These are phyloP conservation scores for Sebastes kiyomatsui DNA, from an alignment of 2,797 vertebrate species.

Conservation along the genomic window DNA sequence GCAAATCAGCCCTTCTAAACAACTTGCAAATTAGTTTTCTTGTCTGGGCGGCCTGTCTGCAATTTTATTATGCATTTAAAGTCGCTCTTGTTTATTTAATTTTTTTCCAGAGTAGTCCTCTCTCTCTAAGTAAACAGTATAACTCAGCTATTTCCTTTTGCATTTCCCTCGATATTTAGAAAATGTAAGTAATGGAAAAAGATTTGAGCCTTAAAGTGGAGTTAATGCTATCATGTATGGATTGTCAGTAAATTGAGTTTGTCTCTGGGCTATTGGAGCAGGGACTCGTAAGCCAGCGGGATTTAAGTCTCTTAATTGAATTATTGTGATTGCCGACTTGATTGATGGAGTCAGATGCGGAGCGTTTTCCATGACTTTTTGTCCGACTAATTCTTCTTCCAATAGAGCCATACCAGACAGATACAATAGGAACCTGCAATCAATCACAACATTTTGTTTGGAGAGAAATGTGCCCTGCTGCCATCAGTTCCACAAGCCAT, in stretches of 20 bases:
- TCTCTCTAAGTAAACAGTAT: conserved; percentile 58
- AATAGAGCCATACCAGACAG: conserved; percentile 76
- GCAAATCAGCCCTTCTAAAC: conserved; percentile 56
- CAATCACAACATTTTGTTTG: conserved; percentile 76
- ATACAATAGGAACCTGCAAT: conserved; percentile 81
- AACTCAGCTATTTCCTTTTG: conserved; percentile 57
- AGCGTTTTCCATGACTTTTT: conserved; percentile 73
- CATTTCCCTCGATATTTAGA: conserved; percentile 72
- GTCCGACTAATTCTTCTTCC: conserved; percentile 78
- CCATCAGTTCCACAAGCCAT: conserved; percentile 70
- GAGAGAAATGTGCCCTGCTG: conserved; percentile 64
- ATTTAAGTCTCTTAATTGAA: conserved; percentile 83
- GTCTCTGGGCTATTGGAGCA: conserved; percentile 74
- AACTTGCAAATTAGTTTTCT: conserved; percentile 69
- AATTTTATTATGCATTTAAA: conserved; percentile 56
- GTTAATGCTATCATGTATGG: conserved; percentile 80
- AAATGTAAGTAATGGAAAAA: conserved; percentile 79
- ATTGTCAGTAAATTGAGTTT: conserved; percentile 82
- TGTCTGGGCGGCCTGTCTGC: conserved; percentile 59
- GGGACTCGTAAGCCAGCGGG: conserved; percentile 75
- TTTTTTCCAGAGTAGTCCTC: conserved; percentile 38
- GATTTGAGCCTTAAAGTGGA: conserved; percentile 74
- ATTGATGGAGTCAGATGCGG: conserved; percentile 84
- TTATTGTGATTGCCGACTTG: conserved; percentile 85
- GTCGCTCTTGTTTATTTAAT: conserved; percentile 63